A percentile compares a stretch with the other conserved stretches of the same genome.
phyloP scores from a whole-genome alignment of 2,888 invertebrate genomes.

The Catocala sponsa region DNA sequence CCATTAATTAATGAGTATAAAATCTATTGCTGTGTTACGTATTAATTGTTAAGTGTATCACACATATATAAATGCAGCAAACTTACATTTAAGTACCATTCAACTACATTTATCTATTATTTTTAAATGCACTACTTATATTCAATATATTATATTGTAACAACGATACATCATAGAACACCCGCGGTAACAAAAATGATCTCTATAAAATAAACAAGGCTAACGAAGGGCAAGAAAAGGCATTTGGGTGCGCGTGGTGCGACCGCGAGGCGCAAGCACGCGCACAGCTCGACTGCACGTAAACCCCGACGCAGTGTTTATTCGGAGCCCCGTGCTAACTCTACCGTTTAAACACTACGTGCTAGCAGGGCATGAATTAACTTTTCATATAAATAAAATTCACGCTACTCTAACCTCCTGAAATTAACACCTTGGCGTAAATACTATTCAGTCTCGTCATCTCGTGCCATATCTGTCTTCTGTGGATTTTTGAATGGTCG shows the following conservation, averaged over 20 bases:
- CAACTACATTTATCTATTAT: too few relatives aligned
- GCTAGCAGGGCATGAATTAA: slow-evolving; percentile 86
- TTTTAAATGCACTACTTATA: too few relatives aligned
- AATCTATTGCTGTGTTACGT: too few relatives aligned
- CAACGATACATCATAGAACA: too few relatives aligned
- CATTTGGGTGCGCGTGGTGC: slow-evolving; percentile 30
- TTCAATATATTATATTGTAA: too few relatives aligned
- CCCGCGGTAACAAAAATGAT: slow-evolving; percentile 1
- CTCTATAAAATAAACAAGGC: slow-evolving; percentile 8
- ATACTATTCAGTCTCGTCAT: slow-evolving; percentile 83
- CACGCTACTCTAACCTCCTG: slow-evolving; percentile 87
- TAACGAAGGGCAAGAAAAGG: slow-evolving; percentile 37
- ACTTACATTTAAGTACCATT: too few relatives aligned
- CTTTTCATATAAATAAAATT: slow-evolving; percentile 89
- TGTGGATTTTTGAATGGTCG: slow-evolving; percentile 52
- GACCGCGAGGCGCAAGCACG: slow-evolving; percentile 50
- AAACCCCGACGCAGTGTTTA: slow-evolving; percentile 73
- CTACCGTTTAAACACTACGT: slow-evolving; percentile 85
- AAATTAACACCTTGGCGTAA: slow-evolving; percentile 87
- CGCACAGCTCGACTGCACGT: slow-evolving; percentile 53
- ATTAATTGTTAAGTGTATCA: too few relatives aligned
- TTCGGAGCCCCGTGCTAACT: slow-evolving; percentile 85
- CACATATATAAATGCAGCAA: too few relatives aligned
- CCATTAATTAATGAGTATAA: too few relatives aligned
- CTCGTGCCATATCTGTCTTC: slow-evolving; percentile 73